A percentile compares a stretch with the other conserved stretches of the same genome.
phyloP scores from a whole-genome alignment of 1,140 invertebrate genomes.

The Mya arenaria region DNA sequence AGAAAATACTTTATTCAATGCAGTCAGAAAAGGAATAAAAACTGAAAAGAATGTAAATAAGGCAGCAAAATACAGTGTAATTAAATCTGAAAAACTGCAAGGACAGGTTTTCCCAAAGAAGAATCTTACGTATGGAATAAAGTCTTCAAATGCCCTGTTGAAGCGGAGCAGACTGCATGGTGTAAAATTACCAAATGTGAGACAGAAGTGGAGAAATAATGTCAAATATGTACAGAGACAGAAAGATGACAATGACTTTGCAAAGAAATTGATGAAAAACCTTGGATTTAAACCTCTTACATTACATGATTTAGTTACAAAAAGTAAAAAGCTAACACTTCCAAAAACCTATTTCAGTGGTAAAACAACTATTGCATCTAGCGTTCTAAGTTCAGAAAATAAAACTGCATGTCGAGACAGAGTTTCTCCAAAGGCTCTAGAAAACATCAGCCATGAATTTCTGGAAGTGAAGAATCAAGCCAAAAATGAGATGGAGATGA shows the following conservation, averaged over 20 bases:
- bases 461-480: too few relatives aligned
- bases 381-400: slow-evolving; percentile 39
- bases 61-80: background rate
- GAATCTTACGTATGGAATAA: slow-evolving; percentile 36
- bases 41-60: background rate
- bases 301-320: slow-evolving; percentile 27
- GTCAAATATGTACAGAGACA: background rate
- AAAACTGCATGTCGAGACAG: slow-evolving; percentile 24
- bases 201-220: slow-evolving; percentile 34
- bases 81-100: slow-evolving; percentile 20
- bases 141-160: slow-evolving; percentile 23
- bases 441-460: too few relatives aligned
- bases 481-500: too few relatives aligned
- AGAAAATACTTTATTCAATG: too few relatives aligned
- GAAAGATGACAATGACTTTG: slow-evolving; percentile 43
- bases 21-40: slow-evolving; percentile 23
- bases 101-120: slow-evolving; percentile 6
- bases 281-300: slow-evolving; percentile 51
- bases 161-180: slow-evolving; percentile 29
- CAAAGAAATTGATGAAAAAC: slow-evolving; percentile 44
- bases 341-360: slow-evolving; percentile 22
- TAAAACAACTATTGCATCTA: slow-evolving; percentile 25
- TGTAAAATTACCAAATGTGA: slow-evolving; percentile 7
- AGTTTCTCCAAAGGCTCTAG: background rate
- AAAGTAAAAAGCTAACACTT: slow-evolving; percentile 12